Percentiles rank a stretch among this genome's conserved stretches.
phyloP scores from a whole-genome alignment of 30 jellyfish, hydroid and myxozoan genomes.

The Sanderia malayensis region DNA sequence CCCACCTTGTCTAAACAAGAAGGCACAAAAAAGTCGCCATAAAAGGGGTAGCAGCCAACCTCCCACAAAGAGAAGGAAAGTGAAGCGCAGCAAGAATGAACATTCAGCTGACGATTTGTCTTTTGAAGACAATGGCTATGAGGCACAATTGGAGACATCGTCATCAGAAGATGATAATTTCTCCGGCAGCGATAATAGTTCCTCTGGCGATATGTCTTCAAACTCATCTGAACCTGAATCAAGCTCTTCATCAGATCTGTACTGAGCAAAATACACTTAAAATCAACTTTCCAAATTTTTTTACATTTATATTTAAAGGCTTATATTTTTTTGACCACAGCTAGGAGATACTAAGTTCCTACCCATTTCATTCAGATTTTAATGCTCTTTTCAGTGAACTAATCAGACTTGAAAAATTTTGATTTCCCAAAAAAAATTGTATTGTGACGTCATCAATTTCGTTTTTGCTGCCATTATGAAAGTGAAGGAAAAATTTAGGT shows the following conservation, averaged over 20 bases:
- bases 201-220: not conserved
- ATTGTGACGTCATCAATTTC: not conserved
- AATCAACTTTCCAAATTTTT: not conserved
- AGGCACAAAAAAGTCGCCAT: not conserved
- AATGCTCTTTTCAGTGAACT: not conserved
- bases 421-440: not conserved
- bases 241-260: slow-evolving; percentile 1
- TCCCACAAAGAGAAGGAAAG: slow-evolving; percentile 1
- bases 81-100: not conserved
- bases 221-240: not conserved
- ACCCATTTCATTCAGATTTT: not conserved
- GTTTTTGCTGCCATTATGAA: not conserved
- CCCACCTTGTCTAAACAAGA: not conserved
- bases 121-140: not conserved
- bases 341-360: not conserved
- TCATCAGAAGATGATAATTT: not conserved
- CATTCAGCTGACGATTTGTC: not conserved
- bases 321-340: not conserved
- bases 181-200: not conserved
- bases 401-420: not conserved
- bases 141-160: slow-evolving; percentile 1
- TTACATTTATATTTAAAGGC: not conserved
- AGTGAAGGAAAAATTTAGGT: not conserved
- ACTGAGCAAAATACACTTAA: not conserved
- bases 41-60: not conserved